Conservation (phyloP, 2,888 invertebrate species). For the Augiades crinisus region DNA sequence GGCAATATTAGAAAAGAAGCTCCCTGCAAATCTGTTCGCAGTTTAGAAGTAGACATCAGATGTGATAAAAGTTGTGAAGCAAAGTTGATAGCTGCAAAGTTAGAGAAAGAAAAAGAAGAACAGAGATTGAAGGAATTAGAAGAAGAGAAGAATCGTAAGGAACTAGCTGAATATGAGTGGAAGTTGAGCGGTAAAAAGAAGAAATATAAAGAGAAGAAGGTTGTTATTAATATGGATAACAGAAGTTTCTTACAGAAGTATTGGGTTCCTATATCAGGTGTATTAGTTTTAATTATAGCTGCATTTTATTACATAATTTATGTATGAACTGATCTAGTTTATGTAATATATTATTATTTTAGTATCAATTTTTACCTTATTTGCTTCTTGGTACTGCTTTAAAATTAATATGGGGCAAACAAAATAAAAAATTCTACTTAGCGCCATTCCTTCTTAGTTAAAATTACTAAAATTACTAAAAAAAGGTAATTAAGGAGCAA, state of each 20-base stretch:
- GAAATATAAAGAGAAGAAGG: constrained; percentile 72
- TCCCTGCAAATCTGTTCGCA: constrained; percentile 82
- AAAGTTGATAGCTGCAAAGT: constrained; percentile 77
- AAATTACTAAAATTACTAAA: too few species aligned
- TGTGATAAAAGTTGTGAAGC: constrained; percentile 85
- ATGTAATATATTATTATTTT: too few species aligned
- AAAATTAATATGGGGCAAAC: too few species aligned
- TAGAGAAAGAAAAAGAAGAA: constrained; percentile 78
- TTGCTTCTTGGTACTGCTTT: too few species aligned
- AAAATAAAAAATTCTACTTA: too few species aligned
- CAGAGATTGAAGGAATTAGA: constrained; percentile 81
- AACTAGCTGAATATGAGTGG: constrained; percentile 89
- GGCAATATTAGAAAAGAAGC: constrained; percentile 88
- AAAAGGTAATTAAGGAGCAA: too few species aligned
- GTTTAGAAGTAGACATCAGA: constrained; percentile 65
- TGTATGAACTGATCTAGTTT: constrained; percentile 19
- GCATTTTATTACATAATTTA: constrained; percentile 41
- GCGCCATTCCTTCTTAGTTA: too few species aligned
- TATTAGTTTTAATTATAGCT: constrained; percentile 46
- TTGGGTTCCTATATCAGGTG: constrained; percentile 61
- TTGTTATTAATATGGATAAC: constrained; percentile 66
- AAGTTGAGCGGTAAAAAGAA: constrained; percentile 86
- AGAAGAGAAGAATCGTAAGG: constrained; percentile 85
- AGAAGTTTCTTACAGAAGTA: constrained; percentile 63
- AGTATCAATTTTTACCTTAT: too few species aligned